Percentiles rank a stretch among this genome's conserved stretches.
Evolutionary conservation across 2,113 vertebrate genomes (phyloP).

Genomic region (Aptenodytes patagonicus): DNA sequence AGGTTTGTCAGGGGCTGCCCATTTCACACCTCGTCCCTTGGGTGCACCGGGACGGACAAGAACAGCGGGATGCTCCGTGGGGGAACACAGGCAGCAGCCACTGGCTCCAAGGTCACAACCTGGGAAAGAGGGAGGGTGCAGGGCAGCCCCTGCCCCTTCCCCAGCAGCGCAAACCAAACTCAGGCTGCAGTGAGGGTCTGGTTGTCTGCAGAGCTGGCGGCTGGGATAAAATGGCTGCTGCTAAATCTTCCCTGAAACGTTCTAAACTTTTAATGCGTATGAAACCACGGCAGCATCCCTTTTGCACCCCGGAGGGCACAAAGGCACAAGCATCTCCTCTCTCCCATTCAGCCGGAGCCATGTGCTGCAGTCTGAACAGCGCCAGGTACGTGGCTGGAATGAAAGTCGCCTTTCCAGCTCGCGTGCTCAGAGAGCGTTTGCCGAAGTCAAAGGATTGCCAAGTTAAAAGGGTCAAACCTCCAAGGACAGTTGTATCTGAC

Average conservation of each 20-base stretch:
- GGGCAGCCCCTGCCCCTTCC: neutral
- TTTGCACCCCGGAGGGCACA: conserved; percentile 14
- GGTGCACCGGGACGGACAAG: neutral
- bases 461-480: conserved; percentile 68
- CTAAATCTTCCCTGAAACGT: conserved; percentile 9
- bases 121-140: neutral
- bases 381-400: conserved; percentile 60
- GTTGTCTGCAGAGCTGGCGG: neutral
- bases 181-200: neutral
- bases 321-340: conserved; percentile 12
- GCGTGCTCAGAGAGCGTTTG: neutral
- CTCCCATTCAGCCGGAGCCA: conserved; percentile 36
- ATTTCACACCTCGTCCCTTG: neutral
- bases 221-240: conserved; percentile 43
- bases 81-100: neutral
- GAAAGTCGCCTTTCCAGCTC: conserved; percentile 33
- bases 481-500: conserved; percentile 68
- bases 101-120: neutral
- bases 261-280: conserved; percentile 36
- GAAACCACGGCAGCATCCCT: neutral
- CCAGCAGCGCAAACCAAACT: neutral
- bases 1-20: neutral
- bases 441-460: conserved; percentile 40
- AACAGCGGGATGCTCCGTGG: accelerated
- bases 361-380: conserved; percentile 42